phyloP scores from a whole-genome alignment of 2,797 vertebrate species.

The Okamejei kenojei region DNA sequence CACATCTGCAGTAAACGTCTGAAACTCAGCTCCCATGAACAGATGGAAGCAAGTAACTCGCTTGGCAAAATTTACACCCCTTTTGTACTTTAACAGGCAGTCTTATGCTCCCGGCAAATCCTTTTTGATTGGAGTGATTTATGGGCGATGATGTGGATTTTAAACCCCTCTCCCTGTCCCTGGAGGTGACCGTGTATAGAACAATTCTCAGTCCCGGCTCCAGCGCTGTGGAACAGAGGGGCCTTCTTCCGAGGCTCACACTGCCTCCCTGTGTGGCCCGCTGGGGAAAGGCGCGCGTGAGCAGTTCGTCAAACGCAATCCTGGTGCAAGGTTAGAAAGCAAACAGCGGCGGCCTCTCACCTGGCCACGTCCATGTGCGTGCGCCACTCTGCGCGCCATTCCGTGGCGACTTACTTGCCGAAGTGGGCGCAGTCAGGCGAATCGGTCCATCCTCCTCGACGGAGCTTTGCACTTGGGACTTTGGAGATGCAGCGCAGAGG shows the following conservation, averaged over 20 bases:
- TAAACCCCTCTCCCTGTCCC: neutral
- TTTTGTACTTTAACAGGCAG: too few relatives aligned
- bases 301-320: neutral
- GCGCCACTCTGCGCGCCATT: neutral
- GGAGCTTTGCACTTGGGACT: too few relatives aligned
- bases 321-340: neutral
- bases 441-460: too few relatives aligned
- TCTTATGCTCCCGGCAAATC: neutral
- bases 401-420: too few relatives aligned
- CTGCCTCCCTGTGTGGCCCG: neutral
- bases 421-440: neutral
- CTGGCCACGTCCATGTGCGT: too few relatives aligned
- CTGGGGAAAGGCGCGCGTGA: neutral
- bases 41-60: neutral
- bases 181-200: neutral
- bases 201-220: neutral
- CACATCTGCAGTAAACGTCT: neutral
- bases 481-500: too few relatives aligned
- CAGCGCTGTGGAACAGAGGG: neutral
- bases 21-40: neutral
- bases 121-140: neutral
- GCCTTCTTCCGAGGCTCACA: neutral
- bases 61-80: neutral
- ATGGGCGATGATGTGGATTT: neutral
- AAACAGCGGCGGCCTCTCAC: constrained; percentile 4